phyloP scores from a whole-genome alignment of 2,797 vertebrate species.

The Hemitrygon akajei region DNA sequence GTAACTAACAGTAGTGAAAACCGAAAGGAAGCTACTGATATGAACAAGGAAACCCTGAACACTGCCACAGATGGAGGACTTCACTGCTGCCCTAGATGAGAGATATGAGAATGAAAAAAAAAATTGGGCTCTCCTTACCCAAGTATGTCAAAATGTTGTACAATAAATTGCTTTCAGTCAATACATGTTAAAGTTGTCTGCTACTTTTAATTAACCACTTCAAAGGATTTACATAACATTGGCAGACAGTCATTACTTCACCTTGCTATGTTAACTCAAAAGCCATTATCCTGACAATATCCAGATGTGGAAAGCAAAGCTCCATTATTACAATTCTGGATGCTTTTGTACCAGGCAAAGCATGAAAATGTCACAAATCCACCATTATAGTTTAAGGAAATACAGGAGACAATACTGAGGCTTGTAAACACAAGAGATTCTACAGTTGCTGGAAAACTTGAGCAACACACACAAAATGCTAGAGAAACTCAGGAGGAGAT shows the following conservation, averaged over 20 bases:
- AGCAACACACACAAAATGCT: no score
- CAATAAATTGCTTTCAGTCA: not conserved
- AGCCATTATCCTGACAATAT: not conserved
- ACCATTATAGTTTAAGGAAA: not conserved
- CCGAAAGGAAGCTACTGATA: no score
- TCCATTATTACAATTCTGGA: not conserved
- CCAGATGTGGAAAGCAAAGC: conserved; percentile 7
- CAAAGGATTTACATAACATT: not conserved
- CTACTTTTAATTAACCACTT: not conserved
- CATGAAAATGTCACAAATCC: not conserved
- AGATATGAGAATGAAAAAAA: not conserved
- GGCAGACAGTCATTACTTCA: not conserved
- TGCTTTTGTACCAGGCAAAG: not conserved
- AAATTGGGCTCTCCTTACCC: not conserved
- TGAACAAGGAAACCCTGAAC: no score
- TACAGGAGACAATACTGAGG: not conserved
- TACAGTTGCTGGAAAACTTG: no score
- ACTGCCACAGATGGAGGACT: no score
- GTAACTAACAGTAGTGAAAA: no score
- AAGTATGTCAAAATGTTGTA: not conserved
- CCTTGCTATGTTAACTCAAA: not conserved
- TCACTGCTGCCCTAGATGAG: no score
- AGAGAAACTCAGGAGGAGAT: no score
- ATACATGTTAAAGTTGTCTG: not conserved
- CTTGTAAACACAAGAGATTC: no score